phyloP scores from a whole-genome alignment of 2,113 vertebrate genomes.

The Andinoacara biseriatus region DNA sequence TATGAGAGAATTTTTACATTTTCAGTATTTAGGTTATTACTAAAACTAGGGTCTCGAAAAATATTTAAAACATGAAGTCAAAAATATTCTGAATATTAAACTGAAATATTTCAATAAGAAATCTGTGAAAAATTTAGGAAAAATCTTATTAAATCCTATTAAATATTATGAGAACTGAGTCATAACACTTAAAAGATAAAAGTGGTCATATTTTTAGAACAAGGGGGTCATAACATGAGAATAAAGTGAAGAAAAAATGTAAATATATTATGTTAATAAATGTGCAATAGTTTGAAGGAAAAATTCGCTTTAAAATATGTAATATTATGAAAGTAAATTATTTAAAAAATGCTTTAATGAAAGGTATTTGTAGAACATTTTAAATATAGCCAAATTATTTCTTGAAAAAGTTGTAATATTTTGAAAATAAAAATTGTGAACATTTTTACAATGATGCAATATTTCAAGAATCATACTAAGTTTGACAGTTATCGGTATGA shows the following conservation, averaged over 20 bases:
- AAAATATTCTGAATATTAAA: not conserved
- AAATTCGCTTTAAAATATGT: not conserved
- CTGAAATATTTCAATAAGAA: not conserved
- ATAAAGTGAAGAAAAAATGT: not conserved
- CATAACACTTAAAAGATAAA: not conserved
- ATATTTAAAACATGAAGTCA: not conserved
- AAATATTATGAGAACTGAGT: not conserved
- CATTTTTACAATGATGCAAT: not conserved
- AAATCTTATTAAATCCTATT: not conserved
- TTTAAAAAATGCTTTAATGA: not conserved
- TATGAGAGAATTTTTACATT: not conserved
- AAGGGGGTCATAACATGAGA: not conserved
- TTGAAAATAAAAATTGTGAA: not conserved
- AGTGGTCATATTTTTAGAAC: not conserved
- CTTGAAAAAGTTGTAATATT: not conserved
- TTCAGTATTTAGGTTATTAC: not conserved
- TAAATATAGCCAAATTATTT: not conserved
- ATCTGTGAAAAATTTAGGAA: not conserved
- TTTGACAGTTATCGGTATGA: not conserved
- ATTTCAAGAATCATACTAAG: not conserved
- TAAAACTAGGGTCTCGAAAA: not conserved
- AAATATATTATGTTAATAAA: not conserved
- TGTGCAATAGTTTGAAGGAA: not conserved
- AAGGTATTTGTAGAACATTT: not conserved
- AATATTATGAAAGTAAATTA: slow-evolving; percentile 1